Conservation (phyloP, 2,888 invertebrate genomes). For the Drosophila prolongata region DNA sequence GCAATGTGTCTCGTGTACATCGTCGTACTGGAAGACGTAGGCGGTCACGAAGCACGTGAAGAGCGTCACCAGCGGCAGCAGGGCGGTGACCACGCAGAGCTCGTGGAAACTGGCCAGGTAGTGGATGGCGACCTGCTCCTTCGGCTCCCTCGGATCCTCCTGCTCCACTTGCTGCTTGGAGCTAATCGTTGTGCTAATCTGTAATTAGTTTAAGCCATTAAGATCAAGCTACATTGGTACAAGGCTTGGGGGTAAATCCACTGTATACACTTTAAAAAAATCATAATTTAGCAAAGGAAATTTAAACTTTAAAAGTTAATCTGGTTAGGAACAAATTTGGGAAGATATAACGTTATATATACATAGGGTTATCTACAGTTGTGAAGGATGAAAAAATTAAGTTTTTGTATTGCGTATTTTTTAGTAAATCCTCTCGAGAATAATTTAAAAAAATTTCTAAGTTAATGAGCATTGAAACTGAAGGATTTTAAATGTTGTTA, state of each 20-base stretch:
- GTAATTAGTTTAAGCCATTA: neutral
- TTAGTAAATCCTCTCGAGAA: no score
- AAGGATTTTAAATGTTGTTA: no score
- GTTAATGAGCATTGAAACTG: no score
- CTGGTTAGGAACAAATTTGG: no score
- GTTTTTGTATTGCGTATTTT: no score
- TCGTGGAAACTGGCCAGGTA: conserved; percentile 90
- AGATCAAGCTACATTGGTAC: neutral
- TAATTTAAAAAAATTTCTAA: no score
- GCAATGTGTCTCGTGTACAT: conserved; percentile 97
- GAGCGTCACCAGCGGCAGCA: conserved; percentile 93
- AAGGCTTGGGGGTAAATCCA: neutral
- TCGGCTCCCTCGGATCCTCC: conserved; percentile 6
- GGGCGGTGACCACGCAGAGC: conserved; percentile 92
- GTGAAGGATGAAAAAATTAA: no score
- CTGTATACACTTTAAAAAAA: neutral
- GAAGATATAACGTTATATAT: no score
- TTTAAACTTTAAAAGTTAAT: no score
- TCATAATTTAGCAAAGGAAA: no score
- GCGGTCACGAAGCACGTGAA: conserved; percentile 95
- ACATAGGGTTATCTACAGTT: no score
- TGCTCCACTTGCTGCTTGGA: conserved; percentile 7
- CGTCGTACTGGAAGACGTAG: conserved; percentile 95
- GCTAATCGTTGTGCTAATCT: conserved; percentile 42
- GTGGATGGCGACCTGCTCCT: conserved; percentile 87